These are phyloP conservation scores for Drosophila rufa DNA, from an alignment of 1,140 invertebrate species.

Conservation along the genomic window DNA sequence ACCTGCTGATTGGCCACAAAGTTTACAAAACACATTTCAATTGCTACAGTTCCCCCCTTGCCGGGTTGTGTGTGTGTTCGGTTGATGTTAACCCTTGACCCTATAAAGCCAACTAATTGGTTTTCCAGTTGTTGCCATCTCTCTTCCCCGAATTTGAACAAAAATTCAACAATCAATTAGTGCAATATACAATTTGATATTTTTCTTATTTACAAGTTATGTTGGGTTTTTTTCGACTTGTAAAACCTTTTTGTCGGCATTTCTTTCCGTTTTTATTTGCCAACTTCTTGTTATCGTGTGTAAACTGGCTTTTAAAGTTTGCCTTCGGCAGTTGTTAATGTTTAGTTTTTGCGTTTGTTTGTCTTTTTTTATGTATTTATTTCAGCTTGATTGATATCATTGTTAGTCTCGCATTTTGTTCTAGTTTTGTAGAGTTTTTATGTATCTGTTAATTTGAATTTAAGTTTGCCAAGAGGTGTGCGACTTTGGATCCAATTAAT, in stretches of 20 bases:
- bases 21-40: conserved; percentile 16
- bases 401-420: conserved; percentile 32
- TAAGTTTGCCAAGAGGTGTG: conserved; percentile 34
- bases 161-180: conserved; percentile 64
- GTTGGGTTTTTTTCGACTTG: conserved; percentile 18
- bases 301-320: conserved; percentile 51
- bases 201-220: conserved; percentile 22
- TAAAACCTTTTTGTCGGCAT: conserved; percentile 51
- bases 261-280: conserved; percentile 49
- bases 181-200: conserved; percentile 38
- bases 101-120: conserved; percentile 57
- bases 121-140: conserved; percentile 38
- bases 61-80: background rate
- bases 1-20: conserved; percentile 20
- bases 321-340: conserved; percentile 19
- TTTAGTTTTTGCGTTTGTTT: conserved; percentile 3
- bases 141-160: conserved; percentile 5
- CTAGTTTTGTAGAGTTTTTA: conserved; percentile 31
- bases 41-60: conserved; percentile 28
- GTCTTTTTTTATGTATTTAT: conserved; percentile 14
- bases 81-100: conserved; percentile 55
- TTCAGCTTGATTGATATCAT: conserved; percentile 33
- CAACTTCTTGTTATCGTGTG: conserved; percentile 4
- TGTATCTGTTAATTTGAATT: conserved; percentile 33
- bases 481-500: conserved; percentile 43